A percentile compares a stretch with the other conserved stretches of the same genome.
phyloP scores from a whole-genome alignment of 2,113 vertebrate genomes.

The Semnornis frantzii region DNA sequence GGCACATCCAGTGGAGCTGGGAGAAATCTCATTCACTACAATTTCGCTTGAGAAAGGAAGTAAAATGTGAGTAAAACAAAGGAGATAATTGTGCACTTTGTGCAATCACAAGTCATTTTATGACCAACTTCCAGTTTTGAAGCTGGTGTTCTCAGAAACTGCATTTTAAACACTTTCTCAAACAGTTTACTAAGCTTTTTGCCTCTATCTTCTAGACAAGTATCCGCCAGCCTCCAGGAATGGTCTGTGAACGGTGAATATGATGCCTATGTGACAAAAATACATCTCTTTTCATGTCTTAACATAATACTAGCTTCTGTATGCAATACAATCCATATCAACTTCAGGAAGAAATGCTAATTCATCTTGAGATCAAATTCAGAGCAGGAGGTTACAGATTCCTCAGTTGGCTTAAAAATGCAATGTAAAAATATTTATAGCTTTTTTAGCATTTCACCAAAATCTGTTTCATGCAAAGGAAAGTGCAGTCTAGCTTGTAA shows the following conservation, averaged over 20 bases:
- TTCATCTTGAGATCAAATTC: background rate
- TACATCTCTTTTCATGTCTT: background rate
- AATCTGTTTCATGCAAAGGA: background rate
- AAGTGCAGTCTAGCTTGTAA: background rate
- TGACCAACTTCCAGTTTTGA: background rate
- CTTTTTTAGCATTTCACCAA: background rate
- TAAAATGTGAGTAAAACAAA: background rate
- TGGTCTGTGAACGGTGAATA: background rate
- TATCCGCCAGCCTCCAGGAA: background rate
- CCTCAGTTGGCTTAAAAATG: background rate
- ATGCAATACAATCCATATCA: background rate
- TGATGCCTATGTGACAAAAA: background rate
- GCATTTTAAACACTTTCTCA: background rate
- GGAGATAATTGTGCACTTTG: background rate
- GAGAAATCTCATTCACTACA: background rate
- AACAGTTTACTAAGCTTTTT: background rate
- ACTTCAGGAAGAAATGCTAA: background rate
- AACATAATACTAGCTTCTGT: background rate
- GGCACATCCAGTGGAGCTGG: background rate
- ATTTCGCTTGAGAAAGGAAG: background rate
- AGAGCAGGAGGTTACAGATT: background rate
- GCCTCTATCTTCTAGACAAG: background rate
- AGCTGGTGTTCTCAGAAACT: background rate
- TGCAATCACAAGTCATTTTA: background rate
- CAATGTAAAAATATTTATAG: background rate